Evolutionary conservation across 1,140 invertebrate genomes (phyloP), one percentile per base, ranked within the genome.

Genomic region (Colletes latitarsis): DNA sequence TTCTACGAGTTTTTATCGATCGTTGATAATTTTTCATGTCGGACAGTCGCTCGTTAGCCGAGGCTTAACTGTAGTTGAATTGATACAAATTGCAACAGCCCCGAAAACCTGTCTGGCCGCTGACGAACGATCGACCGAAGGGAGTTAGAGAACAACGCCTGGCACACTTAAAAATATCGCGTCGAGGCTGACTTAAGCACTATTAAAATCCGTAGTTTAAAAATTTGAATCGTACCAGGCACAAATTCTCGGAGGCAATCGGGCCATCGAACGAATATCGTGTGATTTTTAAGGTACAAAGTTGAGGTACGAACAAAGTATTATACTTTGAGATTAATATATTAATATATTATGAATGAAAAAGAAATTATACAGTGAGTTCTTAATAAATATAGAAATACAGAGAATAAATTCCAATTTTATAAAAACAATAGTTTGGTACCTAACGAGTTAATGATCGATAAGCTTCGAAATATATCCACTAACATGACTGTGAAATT

Each of bases 41-140:
- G 69, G 77, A 72, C 77, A 72, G 77, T 63, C 69, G 69, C 77
- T 72, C 69, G 77, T 79, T 79, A 79, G 69, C 14, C 77, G 69
- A 73, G 60, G 60, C 69, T 79, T 73, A 79, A 79, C 77, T 71
- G 77, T 79, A 55, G 77, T 79, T 79, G 69, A 79, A 79, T 79
- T 79, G 77, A 79, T 79, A 79, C 77, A 72, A 79, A 79, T 79
- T 79, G 64, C 69, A 73, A 79, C 69, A 55, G 69, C 19, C 46
- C 69, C 69, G 77, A 79, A 79, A 79, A 63, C 77, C 77, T 79
- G 77, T 79, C 77, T 46, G 1, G 12, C 49, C 19, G 46, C n/a
- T 79, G 77, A 79, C 60, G 69, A 64, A 79, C 69, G 77, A 79
- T 73, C 60, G 55, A 53, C 14, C 43, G 41, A 30, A 19, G 15